Percentiles rank a stretch among this genome's conserved stretches.
Evolutionary conservation across 2,797 vertebrate species (phyloP).

Genomic region (Psittacula echo): DNA sequence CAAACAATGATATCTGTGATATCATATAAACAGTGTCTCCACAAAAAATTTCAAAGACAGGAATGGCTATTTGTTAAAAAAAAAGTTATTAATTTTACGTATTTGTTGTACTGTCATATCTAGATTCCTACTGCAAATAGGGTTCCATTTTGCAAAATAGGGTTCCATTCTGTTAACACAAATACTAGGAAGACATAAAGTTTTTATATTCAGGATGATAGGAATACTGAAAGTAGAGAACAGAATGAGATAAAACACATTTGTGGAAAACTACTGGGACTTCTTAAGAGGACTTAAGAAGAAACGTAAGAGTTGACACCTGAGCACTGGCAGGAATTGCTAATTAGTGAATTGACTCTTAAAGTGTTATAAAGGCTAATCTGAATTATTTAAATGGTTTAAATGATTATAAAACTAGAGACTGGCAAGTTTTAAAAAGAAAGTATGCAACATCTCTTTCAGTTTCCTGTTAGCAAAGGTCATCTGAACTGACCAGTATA

Average conservation of each 20-base stretch:
- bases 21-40: neutral
- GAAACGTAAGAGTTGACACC: neutral
- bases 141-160: neutral
- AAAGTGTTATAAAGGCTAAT: neutral
- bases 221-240: neutral
- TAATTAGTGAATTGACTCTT: neutral
- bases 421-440: neutral
- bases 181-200: neutral
- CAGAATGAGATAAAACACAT: neutral
- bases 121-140: neutral
- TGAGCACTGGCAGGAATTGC: neutral
- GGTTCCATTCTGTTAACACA: neutral
- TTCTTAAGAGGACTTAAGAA: neutral
- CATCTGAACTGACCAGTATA: neutral
- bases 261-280: neutral
- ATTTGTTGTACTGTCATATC: neutral
- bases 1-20: neutral
- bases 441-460: neutral
- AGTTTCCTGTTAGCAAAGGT: neutral
- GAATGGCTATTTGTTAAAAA: neutral
- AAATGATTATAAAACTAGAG: neutral
- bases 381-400: neutral
- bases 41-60: neutral
- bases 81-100: neutral
- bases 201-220: neutral